A percentile compares a stretch with the other conserved stretches of the same genome.
phyloP scores from a whole-genome alignment of 2,888 invertebrate genomes.

The Protophormia terraenovae region DNA sequence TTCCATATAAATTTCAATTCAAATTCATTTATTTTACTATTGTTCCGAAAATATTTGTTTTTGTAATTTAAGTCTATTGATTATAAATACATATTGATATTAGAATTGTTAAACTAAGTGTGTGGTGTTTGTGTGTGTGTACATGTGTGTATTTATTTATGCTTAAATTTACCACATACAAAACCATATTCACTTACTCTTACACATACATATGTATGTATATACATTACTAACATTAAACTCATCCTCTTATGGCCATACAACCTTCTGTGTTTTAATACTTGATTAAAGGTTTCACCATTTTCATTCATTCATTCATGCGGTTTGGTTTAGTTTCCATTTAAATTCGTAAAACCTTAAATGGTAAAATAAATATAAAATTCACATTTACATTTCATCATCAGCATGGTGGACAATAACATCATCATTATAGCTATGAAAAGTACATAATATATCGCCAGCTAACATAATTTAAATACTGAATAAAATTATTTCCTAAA shows the following conservation, averaged over 20 bases:
- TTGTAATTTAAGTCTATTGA: not conserved
- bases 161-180: not conserved
- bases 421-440: not conserved
- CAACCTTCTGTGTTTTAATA: slow-evolving; percentile 24
- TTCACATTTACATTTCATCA: slow-evolving; percentile 3
- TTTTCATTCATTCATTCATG: slow-evolving; percentile 2
- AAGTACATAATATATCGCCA: no score
- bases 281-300: slow-evolving; percentile 45
- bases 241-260: no score
- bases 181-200: not conserved
- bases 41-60: not conserved
- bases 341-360: slow-evolving; percentile 38
- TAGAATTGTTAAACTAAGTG: not conserved
- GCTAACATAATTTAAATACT: not conserved
- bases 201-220: not conserved
- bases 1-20: not conserved
- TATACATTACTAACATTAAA: no score
- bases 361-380: slow-evolving; percentile 27
- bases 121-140: not conserved
- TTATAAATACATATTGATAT: not conserved
- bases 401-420: not conserved
- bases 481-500: not conserved
- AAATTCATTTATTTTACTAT: not conserved
- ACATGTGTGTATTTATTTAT: not conserved
- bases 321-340: slow-evolving; percentile 3